A percentile compares a stretch with the other conserved stretches of the same genome.
Conservation (phyloP, 2,888 invertebrate species). For the Pyrochroa serraticornis region DNA sequence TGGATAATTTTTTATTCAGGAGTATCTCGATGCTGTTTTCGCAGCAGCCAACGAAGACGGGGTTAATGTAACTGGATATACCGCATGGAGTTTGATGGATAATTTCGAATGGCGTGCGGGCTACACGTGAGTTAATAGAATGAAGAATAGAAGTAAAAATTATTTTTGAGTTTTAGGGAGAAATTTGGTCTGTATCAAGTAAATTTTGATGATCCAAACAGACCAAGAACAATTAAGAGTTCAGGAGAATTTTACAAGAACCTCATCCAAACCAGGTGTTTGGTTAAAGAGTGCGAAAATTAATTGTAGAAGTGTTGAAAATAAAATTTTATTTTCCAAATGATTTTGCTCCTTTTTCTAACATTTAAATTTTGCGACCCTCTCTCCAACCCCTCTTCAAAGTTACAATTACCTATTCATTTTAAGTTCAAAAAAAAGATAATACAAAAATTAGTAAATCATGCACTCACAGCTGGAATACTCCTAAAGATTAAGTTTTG, state of each 20-base stretch:
- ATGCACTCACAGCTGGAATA: too few species aligned
- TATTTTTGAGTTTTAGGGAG: conserved; percentile 8
- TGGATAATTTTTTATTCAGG: conserved; percentile 31
- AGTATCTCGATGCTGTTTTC: conserved; percentile 59
- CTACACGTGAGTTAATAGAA: conserved; percentile 52
- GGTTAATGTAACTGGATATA: conserved; percentile 56
- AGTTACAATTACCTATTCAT: too few species aligned
- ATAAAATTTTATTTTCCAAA: neutral
- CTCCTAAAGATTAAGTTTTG: too few species aligned
- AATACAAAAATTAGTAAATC: too few species aligned
- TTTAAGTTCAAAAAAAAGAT: too few species aligned
- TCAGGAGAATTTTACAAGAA: conserved; percentile 17
- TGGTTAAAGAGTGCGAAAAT: conserved; percentile 13
- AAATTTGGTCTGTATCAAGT: conserved; percentile 22
- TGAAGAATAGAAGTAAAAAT: neutral
- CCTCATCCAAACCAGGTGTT: conserved; percentile 16
- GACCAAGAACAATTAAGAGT: conserved; percentile 22
- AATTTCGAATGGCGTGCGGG: conserved; percentile 59
- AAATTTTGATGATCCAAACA: conserved; percentile 12
- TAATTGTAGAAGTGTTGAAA: neutral
- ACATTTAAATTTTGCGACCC: too few species aligned
- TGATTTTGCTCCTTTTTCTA: neutral
- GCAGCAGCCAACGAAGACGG: conserved; percentile 52
- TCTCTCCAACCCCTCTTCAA: too few species aligned
- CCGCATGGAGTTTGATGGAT: conserved; percentile 46